Evolutionary conservation across 2,797 vertebrate genomes (phyloP), one percentile per base, ranked within the genome.

Genomic region (Dallia pectoralis): DNA sequence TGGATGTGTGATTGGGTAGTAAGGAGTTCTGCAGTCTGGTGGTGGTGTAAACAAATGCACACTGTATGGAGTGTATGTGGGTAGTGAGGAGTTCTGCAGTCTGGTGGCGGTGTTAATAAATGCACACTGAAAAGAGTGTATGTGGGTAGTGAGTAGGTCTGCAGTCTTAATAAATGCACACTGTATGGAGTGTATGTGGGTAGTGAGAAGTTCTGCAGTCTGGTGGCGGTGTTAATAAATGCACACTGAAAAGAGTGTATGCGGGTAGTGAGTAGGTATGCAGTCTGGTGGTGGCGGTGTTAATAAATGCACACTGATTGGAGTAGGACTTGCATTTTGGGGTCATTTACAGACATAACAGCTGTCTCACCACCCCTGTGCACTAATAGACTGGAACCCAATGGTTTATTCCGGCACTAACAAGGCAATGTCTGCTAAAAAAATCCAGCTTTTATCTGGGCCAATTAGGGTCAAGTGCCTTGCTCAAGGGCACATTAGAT

Each of bases 361-460:
- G 71, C 73, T 74, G 76, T 25, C 71, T 70, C 27, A 47, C 64
- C 75, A 75, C 77, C 79, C 72, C 78, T 79, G 81, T 84, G 74
- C 25, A 73, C 70, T 81, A 81, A 85, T 80, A 82, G 69, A 75
- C 77, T 11, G 80, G 74, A 69, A 80, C 0, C 74, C 77, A 80
- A 85, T 71, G 65, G 79, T 77, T 77, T 67, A 80, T 75, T 84
- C 71, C 74, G 30, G 79, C 82, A 0, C n/a, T 32, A 82, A 79
- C 77, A 81, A 76, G 70, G 76, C 85, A 85, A 79, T 65, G 76
- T 79, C 71, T 14, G 29, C 67, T 74, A 67, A 53, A 69, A n/a
- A n/a, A n/a, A n/a, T n/a, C n/a, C n/a, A n/a, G 36, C 36, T 2
- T 40, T 40, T 40, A 40, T 40, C 36, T 9, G 36, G 36, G 36